Conservation (phyloP, 2,113 vertebrate species). For the Garra rufa region DNA sequence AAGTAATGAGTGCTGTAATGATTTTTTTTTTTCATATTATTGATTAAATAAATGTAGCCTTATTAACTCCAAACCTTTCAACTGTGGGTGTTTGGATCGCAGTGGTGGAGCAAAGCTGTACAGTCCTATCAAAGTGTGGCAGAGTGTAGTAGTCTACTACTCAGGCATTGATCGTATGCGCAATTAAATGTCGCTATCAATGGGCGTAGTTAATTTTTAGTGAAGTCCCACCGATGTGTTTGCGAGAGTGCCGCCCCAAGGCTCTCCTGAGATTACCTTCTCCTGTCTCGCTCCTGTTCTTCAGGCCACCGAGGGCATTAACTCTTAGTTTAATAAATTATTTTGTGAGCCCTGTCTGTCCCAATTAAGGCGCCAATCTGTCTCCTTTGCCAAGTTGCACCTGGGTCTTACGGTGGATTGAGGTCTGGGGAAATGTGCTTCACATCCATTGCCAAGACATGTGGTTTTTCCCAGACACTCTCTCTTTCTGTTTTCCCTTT, state of each 20-base stretch:
- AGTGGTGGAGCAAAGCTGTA: neutral
- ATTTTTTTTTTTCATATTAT: no score
- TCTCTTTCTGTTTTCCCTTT: slow-evolving; percentile 11
- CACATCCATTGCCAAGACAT: slow-evolving; percentile 50
- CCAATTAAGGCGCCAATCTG: slow-evolving; percentile 39
- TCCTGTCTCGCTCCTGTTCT: neutral
- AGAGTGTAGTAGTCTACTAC: neutral
- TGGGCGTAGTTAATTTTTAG: neutral
- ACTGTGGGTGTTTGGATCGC: neutral
- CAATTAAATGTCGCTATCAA: neutral
- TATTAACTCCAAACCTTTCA: neutral
- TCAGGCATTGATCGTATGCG: neutral
- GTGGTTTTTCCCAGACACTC: slow-evolving; percentile 26
- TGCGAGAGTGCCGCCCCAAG: neutral
- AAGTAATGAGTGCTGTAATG: no score
- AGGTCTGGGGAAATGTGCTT: slow-evolving; percentile 47
- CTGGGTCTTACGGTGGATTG: slow-evolving; percentile 36
- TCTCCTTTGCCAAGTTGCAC: slow-evolving; percentile 48
- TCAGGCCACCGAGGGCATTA: slow-evolving; percentile 30
- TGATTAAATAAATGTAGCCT: neutral
- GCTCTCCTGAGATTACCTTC: slow-evolving; percentile 2
- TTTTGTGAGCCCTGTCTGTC: slow-evolving; percentile 49
- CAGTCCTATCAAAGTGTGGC: neutral
- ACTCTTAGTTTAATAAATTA: slow-evolving; percentile 43
- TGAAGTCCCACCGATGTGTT: neutral